Percentiles rank a stretch among this genome's conserved stretches.
Evolutionary conservation across 2,797 vertebrate species (phyloP).

Genomic region (Mico argentatus): DNA sequence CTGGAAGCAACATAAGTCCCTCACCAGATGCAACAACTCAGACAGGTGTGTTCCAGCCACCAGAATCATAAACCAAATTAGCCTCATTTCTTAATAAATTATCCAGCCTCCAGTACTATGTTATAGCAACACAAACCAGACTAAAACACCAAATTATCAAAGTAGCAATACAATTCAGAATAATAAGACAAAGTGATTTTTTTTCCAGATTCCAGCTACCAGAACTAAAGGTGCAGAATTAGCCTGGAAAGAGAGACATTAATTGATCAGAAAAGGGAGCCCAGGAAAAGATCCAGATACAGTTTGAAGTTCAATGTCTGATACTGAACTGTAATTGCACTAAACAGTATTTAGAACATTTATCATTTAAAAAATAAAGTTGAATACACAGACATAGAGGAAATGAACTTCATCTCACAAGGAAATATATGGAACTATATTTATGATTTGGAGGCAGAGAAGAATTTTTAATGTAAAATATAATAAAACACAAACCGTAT

Average conservation of each 20-base stretch:
- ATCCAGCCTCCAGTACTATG: background rate
- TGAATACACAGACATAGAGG: background rate
- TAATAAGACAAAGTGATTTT: background rate
- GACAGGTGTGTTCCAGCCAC: background rate
- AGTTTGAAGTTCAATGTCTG: background rate
- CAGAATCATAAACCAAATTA: background rate
- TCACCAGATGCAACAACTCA: no score
- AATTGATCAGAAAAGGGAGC: background rate
- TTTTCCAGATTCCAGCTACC: background rate
- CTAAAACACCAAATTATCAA: background rate
- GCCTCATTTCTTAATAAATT: background rate
- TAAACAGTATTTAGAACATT: background rate
- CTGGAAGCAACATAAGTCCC: background rate
- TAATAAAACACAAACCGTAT: background rate
- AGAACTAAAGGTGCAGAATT: accelerated
- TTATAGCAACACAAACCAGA: background rate
- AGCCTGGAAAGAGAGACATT: background rate
- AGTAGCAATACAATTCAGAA: background rate
- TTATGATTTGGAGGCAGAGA: background rate
- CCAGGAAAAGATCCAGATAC: background rate
- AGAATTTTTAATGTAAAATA: background rate
- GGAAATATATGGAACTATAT: background rate
- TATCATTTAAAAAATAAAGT: background rate
- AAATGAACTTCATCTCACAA: background rate
- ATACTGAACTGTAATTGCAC: background rate